Percentiles rank a stretch among this genome's conserved stretches.
Evolutionary conservation across 2,888 invertebrate species (phyloP).

Genomic region (Tetragonisca angustula): DNA sequence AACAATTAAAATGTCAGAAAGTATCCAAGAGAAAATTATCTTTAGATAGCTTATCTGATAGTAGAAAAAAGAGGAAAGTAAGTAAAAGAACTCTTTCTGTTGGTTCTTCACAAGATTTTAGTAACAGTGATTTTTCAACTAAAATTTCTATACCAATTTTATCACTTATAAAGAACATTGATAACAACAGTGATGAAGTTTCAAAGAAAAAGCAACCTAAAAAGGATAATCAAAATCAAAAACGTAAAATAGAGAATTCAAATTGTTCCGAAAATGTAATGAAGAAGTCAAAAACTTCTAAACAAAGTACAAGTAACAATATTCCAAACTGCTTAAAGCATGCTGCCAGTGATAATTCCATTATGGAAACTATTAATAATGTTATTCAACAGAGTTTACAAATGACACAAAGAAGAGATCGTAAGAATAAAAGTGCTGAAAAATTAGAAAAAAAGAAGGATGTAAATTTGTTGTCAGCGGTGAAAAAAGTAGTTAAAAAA

Average conservation of each 20-base stretch:
- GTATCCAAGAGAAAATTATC: slow-evolving; percentile 85
- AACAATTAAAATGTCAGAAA: slow-evolving; percentile 84
- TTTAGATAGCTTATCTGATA: slow-evolving; percentile 83
- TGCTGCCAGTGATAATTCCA: slow-evolving; percentile 76
- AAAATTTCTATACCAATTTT: slow-evolving; percentile 60
- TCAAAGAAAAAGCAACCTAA: slow-evolving; percentile 78
- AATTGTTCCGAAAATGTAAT: slow-evolving; percentile 67
- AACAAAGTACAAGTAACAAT: slow-evolving; percentile 77
- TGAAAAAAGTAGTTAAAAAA: slow-evolving; percentile 83
- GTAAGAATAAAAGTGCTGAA: slow-evolving; percentile 71
- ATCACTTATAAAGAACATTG: slow-evolving; percentile 47
- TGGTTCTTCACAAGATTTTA: slow-evolving; percentile 75
- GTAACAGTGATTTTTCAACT: slow-evolving; percentile 44
- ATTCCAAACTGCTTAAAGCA: slow-evolving; percentile 63
- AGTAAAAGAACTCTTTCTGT: slow-evolving; percentile 82
- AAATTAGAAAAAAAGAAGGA: slow-evolving; percentile 74
- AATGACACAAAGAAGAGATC: slow-evolving; percentile 79
- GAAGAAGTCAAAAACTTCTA: slow-evolving; percentile 79
- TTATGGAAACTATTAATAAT: slow-evolving; percentile 81
- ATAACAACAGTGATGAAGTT: slow-evolving; percentile 58
- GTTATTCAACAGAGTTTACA: slow-evolving; percentile 81
- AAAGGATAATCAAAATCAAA: slow-evolving; percentile 63
- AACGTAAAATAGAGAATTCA: slow-evolving; percentile 76
- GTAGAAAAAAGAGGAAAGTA: slow-evolving; percentile 83
- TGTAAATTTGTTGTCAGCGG: slow-evolving; percentile 68